phyloP scores from a whole-genome alignment of 2,797 vertebrate genomes.

The Sternotherus odoratus region DNA sequence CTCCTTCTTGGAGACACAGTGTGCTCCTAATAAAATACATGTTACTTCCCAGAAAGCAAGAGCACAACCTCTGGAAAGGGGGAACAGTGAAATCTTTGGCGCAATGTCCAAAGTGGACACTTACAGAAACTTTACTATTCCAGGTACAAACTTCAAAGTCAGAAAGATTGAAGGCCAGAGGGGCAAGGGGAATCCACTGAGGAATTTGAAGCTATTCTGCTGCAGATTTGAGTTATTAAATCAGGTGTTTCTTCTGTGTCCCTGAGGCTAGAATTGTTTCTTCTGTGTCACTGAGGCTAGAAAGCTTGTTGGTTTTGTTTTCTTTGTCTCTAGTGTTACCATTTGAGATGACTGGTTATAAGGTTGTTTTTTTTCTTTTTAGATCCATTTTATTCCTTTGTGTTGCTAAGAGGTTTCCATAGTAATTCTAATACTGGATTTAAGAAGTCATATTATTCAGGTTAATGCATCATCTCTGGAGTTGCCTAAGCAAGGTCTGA shows the following conservation, averaged over 20 bases:
- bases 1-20: neutral
- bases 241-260: neutral
- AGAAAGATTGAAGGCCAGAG: neutral
- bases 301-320: neutral
- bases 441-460: constrained; percentile 27
- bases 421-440: constrained; percentile 59
- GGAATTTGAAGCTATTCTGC: neutral
- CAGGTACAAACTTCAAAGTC: neutral
- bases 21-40: neutral
- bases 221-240: neutral
- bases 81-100: neutral
- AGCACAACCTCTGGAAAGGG: neutral
- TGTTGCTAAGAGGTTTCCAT: constrained; percentile 67
- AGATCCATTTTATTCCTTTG: constrained; percentile 7
- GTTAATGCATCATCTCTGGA: neutral
- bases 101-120: neutral
- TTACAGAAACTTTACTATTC: neutral
- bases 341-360: neutral
- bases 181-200: neutral
- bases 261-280: neutral
- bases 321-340: neutral
- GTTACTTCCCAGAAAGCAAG: neutral
- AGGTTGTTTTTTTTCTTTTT: neutral
- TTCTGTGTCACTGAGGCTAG: neutral
- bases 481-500: constrained; percentile 9